Base-by-base conservation (phyloP, 1,140 invertebrate genomes). In the Tribolium madens region DNA sequence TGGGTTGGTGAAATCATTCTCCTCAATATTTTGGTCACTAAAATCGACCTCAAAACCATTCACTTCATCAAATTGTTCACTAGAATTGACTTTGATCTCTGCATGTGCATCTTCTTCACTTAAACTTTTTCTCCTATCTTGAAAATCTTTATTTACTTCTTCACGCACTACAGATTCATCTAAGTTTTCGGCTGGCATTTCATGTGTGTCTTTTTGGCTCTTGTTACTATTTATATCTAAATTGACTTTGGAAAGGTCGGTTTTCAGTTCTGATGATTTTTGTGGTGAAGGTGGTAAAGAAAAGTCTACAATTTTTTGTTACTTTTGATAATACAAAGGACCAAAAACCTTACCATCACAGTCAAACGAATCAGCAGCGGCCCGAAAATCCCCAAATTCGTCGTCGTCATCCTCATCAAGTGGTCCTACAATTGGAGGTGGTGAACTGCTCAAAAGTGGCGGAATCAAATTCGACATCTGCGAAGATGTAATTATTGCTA, bases 361-460 rank as follows among this genome's bases (percentile, higher is more conserved):
- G 77, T 79, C 82, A 76, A 79, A 83, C 17, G 81, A 84, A 83
- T 88, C 86, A 77, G 87, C 84, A 82, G 88, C 84, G 78, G 87
- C 81, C 79, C 87, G 86, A 81, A 89, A 90, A 82, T 89, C 88
- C 52, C 90, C 90, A 82, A 91, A 91, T 82, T 90, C 89, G 83
- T 91, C 90, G 53, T 90, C 89, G 69, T 91, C 89, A 75, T 90
- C 90, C 68, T 91, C 90, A 2, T 89, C 88, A 76, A 91, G 89
- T 18, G 87, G 86, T 78, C 86, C 86, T 81, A 89, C 89, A 42
- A 91, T 87, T 18, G 91, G 91, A 60, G 91, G 91, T 76, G 91
- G 91, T 17, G 90, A 90, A 74, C 88, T 90, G 80, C 90, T 90
- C 50, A 92, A 87, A 74, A 91, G 84, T 36, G 90, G 90, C 81